A percentile compares a stretch with the other conserved stretches of the same genome.
These are phyloP conservation scores for Polymixis lichenea DNA, from an alignment of 2,888 invertebrate species.

Conservation along the genomic window DNA sequence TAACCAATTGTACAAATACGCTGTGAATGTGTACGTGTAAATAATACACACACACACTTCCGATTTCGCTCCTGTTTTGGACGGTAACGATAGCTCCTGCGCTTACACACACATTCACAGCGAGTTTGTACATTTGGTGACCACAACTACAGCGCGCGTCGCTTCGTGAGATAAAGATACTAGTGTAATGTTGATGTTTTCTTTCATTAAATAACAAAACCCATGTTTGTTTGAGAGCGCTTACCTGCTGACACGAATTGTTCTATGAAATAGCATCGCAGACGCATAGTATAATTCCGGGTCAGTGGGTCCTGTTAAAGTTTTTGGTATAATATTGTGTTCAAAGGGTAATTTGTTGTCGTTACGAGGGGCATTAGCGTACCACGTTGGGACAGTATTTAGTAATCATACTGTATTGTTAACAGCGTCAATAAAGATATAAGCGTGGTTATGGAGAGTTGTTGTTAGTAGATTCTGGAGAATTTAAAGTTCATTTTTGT, in stretches of 20 bases:
- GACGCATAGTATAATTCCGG: background rate
- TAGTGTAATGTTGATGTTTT: no score
- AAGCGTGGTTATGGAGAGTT: background rate
- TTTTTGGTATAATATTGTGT: conserved; percentile 36
- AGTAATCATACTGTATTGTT: conserved; percentile 36
- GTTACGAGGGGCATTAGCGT: conserved; percentile 32
- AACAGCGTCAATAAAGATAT: conserved; percentile 9
- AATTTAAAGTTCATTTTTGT: background rate
- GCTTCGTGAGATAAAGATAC: no score
- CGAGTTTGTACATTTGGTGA: no score
- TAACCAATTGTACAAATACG: no score
- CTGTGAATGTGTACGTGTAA: no score
- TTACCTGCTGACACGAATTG: background rate
- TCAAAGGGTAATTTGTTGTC: conserved; percentile 36
- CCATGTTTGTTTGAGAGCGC: no score
- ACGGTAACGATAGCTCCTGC: no score
- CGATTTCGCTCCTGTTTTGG: no score
- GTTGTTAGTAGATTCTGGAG: background rate
- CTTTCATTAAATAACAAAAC: no score
- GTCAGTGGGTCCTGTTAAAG: conserved; percentile 24
- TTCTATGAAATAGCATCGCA: background rate
- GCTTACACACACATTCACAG: no score
- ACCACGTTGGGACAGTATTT: conserved; percentile 25
- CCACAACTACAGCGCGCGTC: no score
- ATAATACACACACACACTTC: no score